Percentiles rank a stretch among this genome's conserved stretches.
Conservation (phyloP, 2,797 vertebrate species). For the Amniataba percoides region DNA sequence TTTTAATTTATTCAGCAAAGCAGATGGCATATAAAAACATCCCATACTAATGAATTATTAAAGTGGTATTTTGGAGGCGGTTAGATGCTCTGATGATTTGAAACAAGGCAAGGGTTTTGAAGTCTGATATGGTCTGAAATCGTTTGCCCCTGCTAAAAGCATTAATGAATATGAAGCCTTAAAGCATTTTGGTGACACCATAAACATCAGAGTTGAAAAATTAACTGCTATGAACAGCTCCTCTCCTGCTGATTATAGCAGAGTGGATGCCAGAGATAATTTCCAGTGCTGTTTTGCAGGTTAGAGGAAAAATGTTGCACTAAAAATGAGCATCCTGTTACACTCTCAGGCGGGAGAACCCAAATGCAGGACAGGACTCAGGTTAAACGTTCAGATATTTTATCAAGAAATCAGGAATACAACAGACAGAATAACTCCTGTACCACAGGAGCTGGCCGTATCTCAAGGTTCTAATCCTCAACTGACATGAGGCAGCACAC, state of each 20-base stretch:
- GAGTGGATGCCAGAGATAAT: constrained; percentile 24
- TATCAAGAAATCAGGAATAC: no score
- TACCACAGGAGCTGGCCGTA: no score
- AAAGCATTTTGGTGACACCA: constrained; percentile 29
- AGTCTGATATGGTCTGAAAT: neutral
- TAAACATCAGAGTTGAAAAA: constrained; percentile 26
- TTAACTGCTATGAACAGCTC: constrained; percentile 2
- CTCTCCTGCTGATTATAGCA: constrained; percentile 14
- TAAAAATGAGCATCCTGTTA: neutral
- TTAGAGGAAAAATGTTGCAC: neutral
- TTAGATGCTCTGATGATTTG: constrained; percentile 22
- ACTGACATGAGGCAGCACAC: no score
- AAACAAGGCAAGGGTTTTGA: constrained; percentile 32
- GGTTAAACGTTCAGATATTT: no score
- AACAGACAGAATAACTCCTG: no score
- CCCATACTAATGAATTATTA: constrained; percentile 7
- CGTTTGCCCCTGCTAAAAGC: neutral
- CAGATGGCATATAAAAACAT: constrained; percentile 2
- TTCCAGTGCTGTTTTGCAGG: constrained; percentile 6
- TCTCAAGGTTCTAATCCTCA: no score
- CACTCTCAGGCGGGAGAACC: no score
- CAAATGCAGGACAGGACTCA: no score
- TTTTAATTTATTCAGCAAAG: constrained; percentile 15
- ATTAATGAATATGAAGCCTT: constrained; percentile 8
- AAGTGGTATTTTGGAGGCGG: constrained; percentile 7